Percentiles rank a stretch among this genome's conserved stretches.
phyloP scores from a whole-genome alignment of 2,797 vertebrate genomes.

The Phrynocephalus forsythii region DNA sequence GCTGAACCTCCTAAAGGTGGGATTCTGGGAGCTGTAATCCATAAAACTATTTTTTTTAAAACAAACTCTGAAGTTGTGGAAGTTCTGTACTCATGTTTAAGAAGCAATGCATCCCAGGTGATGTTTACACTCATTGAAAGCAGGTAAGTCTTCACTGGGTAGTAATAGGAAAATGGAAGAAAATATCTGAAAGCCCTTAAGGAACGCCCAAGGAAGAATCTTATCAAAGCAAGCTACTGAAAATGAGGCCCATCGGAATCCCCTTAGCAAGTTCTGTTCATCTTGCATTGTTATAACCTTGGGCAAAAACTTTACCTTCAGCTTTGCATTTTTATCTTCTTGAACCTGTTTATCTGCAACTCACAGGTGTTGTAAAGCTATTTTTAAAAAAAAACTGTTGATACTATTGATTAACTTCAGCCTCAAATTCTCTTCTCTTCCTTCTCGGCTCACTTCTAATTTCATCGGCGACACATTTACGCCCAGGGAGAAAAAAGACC shows the following conservation, averaged over 20 bases:
- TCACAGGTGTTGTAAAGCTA: not conserved
- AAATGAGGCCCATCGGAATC: not conserved
- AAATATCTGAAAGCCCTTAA: not conserved
- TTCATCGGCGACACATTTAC: not conserved
- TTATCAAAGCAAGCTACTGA: not conserved
- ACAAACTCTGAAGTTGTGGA: not conserved
- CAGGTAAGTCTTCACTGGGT: not conserved
- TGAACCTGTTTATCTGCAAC: conserved; percentile 22
- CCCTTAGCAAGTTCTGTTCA: not conserved
- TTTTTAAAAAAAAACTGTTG: not conserved
- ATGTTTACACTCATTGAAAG: not conserved
- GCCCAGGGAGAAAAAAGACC: not conserved
- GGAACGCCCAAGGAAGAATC: not conserved
- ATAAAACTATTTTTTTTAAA: not conserved
- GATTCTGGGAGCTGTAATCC: too few relatives aligned
- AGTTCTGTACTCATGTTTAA: not conserved
- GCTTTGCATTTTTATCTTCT: conserved; percentile 26
- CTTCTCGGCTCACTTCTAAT: conserved; percentile 11
- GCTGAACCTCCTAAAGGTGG: not conserved
- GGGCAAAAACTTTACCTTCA: conserved; percentile 15
- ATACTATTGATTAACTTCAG: conserved; percentile 14
- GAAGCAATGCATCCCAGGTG: not conserved
- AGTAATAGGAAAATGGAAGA: not conserved
- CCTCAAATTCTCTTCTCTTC: not conserved
- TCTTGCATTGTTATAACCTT: conserved; percentile 11